A percentile compares a stretch with the other conserved stretches of the same genome.
Evolutionary conservation across 2,113 vertebrate genomes (phyloP).

Genomic region (Etheostoma cragini): DNA sequence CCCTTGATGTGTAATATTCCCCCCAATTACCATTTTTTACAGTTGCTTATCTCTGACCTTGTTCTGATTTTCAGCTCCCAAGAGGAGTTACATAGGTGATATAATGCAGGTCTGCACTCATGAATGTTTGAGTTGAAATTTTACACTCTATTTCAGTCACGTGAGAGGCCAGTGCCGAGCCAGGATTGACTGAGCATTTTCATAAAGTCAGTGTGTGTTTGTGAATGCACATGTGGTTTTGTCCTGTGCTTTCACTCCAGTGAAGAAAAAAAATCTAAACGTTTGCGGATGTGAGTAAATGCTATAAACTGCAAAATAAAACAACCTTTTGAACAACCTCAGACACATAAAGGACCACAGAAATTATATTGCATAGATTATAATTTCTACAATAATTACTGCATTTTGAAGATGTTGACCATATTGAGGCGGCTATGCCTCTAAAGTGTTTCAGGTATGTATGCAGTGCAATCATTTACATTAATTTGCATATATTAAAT

Average conservation of each 20-base stretch:
- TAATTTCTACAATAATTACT: slow-evolving; percentile 8
- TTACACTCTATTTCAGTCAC: slow-evolving; percentile 79
- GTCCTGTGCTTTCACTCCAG: background rate
- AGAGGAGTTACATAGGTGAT: slow-evolving; percentile 52
- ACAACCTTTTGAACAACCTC: background rate
- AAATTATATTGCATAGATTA: background rate
- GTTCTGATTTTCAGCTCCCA: slow-evolving; percentile 31
- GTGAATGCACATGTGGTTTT: background rate
- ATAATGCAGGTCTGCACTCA: slow-evolving; percentile 70
- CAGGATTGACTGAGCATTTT: slow-evolving; percentile 43
- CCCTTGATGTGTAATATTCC: slow-evolving; percentile 10
- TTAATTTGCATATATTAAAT: slow-evolving; percentile 33
- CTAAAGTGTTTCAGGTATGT: slow-evolving; percentile 8
- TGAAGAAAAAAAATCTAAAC: background rate
- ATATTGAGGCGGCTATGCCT: slow-evolving; percentile 7
- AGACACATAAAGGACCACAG: background rate
- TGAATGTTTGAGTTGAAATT: slow-evolving; percentile 76
- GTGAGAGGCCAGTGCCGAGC: slow-evolving; percentile 34
- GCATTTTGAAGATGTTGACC: slow-evolving; percentile 24
- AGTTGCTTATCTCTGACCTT: slow-evolving; percentile 17
- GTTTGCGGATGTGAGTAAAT: slow-evolving; percentile 5
- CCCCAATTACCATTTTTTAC: background rate
- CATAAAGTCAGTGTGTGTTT: background rate
- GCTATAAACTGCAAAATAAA: background rate
- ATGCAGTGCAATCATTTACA: slow-evolving; percentile 15